Percentiles rank a stretch among this genome's conserved stretches.
Evolutionary conservation across 2,113 vertebrate species (phyloP).

Genomic region (Tautogolabrus adspersus): DNA sequence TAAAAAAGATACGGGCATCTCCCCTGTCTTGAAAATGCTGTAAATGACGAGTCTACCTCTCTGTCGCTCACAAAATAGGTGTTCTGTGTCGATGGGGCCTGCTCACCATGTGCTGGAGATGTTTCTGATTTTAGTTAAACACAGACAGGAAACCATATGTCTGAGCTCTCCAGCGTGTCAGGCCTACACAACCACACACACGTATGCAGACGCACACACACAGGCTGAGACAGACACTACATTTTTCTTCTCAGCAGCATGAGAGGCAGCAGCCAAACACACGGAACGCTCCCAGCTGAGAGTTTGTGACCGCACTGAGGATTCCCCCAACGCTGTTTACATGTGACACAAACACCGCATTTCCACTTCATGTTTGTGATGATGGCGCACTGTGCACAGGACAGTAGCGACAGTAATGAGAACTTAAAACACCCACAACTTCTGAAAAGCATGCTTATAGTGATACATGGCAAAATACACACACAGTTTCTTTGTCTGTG

Average conservation of each 20-base stretch:
- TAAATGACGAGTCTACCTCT: neutral
- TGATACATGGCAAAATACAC: neutral
- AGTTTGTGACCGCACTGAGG: slow-evolving; percentile 27
- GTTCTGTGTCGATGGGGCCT: slow-evolving; percentile 55
- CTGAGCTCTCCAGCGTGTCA: slow-evolving; percentile 85
- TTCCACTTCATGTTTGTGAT: slow-evolving; percentile 64
- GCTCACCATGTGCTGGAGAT: slow-evolving; percentile 85
- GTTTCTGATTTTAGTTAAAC: slow-evolving; percentile 90
- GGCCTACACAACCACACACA: slow-evolving; percentile 13
- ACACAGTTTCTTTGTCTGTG: slow-evolving; percentile 39
- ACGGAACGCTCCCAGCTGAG: slow-evolving; percentile 4
- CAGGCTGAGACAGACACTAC: neutral
- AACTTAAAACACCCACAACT: slow-evolving; percentile 8
- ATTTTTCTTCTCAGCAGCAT: slow-evolving; percentile 1
- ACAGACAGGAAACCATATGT: slow-evolving; percentile 97
- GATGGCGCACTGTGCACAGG: slow-evolving; percentile 1
- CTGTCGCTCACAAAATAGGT: slow-evolving; percentile 19
- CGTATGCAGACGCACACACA: neutral
- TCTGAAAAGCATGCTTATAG: slow-evolving; percentile 10
- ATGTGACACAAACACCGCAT: slow-evolving; percentile 8
- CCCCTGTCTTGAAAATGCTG: neutral
- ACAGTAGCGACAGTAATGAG: neutral
- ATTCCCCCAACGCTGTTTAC: slow-evolving; percentile 38
- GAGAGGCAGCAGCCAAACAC: slow-evolving; percentile 1
- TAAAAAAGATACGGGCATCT: too few relatives aligned